Percentiles rank a stretch among this genome's conserved stretches.
phyloP scores from a whole-genome alignment of 2,888 invertebrate species.

The Parnassius apollo region DNA sequence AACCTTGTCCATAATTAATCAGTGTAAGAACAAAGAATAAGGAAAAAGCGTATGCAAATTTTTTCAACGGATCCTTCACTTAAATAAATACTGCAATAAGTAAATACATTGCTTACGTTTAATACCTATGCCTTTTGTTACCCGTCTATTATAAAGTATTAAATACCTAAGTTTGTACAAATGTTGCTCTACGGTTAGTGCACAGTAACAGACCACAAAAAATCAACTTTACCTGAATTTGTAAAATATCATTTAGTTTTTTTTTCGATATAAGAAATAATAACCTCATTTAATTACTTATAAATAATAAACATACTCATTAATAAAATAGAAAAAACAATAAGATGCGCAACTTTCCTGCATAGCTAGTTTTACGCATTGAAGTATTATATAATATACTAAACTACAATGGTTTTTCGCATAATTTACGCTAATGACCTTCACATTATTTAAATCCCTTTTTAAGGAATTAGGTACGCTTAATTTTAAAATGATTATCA shows the following conservation, averaged over 20 bases:
- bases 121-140: constrained; percentile 3
- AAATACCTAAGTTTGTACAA: constrained; percentile 12
- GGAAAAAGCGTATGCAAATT: constrained; percentile 55
- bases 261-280: too few species aligned
- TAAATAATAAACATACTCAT: too few species aligned
- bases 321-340: too few species aligned
- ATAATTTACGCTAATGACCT: too few species aligned
- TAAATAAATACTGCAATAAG: constrained; percentile 29
- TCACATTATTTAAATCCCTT: too few species aligned
- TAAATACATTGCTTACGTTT: constrained; percentile 26
- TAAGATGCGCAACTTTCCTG: background rate
- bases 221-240: background rate
- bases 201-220: background rate
- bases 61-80: constrained; percentile 36
- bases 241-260: too few species aligned
- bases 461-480: background rate
- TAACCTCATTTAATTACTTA: too few species aligned
- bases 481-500: background rate
- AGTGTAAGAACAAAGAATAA: constrained; percentile 45
- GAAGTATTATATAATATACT: too few species aligned
- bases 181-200: background rate
- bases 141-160: background rate
- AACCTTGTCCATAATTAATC: constrained; percentile 29
- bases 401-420: too few species aligned
- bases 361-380: background rate